Percentiles rank a stretch among this genome's conserved stretches.
phyloP scores from a whole-genome alignment of 1,140 invertebrate species.

The Tetragnatha versicolor region DNA sequence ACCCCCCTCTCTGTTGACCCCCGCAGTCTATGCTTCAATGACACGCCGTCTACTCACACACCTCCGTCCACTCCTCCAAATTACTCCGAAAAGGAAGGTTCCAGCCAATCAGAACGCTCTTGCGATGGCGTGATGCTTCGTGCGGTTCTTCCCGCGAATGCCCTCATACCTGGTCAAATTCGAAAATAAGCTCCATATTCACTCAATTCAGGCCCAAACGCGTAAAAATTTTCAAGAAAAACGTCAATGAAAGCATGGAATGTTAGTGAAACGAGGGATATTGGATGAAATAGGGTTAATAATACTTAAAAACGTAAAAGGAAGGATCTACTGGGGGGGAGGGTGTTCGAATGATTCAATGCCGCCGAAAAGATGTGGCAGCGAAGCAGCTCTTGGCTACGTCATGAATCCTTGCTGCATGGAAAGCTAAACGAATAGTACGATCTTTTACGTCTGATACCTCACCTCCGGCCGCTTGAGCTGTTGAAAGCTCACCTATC shows the following conservation, averaged over 20 bases:
- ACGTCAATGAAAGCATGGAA: too few species aligned
- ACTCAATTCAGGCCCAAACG: not conserved
- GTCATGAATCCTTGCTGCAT: conserved; percentile 30
- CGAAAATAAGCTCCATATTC: not conserved
- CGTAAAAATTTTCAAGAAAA: not conserved
- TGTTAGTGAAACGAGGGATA: not conserved
- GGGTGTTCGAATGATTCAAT: not conserved
- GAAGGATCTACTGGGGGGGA: not conserved
- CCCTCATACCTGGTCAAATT: not conserved
- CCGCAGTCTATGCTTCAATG: conserved; percentile 31
- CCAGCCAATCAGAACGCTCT: conserved; percentile 10
- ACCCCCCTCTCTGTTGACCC: conserved; percentile 12
- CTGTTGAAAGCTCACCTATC: conserved; percentile 8
- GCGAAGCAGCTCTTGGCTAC: not conserved
- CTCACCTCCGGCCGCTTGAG: not conserved
- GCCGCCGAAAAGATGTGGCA: conserved; percentile 28
- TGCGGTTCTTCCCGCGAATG: not conserved
- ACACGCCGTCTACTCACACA: conserved; percentile 20
- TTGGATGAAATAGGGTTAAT: not conserved
- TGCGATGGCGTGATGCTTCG: conserved; percentile 35
- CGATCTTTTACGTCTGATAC: conserved; percentile 17
- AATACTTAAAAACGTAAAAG: not conserved
- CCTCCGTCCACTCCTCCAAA: not conserved
- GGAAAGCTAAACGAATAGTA: conserved; percentile 30
- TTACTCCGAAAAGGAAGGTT: conserved; percentile 8